These are phyloP conservation scores for Mastomys coucha DNA, from an alignment of 2,113 vertebrate species.

Conservation along the genomic window DNA sequence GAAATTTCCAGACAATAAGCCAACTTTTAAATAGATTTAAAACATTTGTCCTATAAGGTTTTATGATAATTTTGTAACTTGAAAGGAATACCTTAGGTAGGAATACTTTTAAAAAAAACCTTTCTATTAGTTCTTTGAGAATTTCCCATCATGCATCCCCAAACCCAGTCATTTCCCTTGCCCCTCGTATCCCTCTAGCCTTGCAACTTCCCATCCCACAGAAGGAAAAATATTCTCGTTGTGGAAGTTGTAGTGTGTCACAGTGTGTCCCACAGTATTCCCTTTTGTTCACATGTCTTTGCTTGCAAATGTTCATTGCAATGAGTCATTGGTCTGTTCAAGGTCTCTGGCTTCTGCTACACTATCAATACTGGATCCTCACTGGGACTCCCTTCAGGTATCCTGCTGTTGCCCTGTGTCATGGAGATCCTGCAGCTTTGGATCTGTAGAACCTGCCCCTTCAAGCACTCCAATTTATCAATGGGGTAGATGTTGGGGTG, in stretches of 20 bases:
- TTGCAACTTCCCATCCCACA: not conserved
- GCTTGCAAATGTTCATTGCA: not conserved
- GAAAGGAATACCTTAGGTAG: not conserved
- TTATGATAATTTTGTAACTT: not conserved
- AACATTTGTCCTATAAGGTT: not conserved
- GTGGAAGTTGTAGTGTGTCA: not conserved
- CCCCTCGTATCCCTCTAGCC: not conserved
- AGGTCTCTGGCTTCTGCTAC: not conserved
- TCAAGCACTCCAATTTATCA: not conserved
- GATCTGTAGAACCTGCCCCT: not conserved
- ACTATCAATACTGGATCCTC: not conserved
- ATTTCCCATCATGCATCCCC: not conserved
- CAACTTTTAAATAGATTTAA: not conserved
- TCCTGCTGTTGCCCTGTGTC: not conserved
- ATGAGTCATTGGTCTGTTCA: not conserved
- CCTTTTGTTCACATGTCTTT: not conserved
- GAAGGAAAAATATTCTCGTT: not conserved
- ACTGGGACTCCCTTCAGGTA: not conserved
- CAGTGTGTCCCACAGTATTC: not conserved
- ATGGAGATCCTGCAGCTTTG: not conserved
- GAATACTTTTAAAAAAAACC: not conserved
- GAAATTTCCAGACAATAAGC: not conserved
- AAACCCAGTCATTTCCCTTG: not conserved
- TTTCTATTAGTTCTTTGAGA: not conserved
- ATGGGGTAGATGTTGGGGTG: not conserved